Evolutionary conservation across 37 sponge, comb jelly and placozoan species (phyloP).

Genomic region (Aphrocallistes beatrix): DNA sequence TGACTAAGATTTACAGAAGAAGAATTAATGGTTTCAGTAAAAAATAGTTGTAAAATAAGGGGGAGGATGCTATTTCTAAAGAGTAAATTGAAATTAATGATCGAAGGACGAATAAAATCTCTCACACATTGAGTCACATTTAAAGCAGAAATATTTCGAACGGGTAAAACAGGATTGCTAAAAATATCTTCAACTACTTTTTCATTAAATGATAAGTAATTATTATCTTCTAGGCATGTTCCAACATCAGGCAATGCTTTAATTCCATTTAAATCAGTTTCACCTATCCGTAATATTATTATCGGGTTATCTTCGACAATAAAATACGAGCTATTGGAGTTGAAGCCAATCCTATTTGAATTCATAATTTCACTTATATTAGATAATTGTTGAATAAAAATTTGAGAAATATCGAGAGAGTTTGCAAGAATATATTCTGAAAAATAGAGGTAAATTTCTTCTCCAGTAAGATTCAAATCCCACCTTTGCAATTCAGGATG

Average conservation of each 20-base stretch:
- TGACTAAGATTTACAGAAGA: constrained; percentile 44
- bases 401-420: constrained; percentile 38
- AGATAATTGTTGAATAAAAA: constrained; percentile 40
- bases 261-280: constrained; percentile 49
- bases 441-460: constrained; percentile 49
- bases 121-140: constrained; percentile 29
- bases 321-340: constrained; percentile 39
- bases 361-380: constrained; percentile 19
- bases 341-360: constrained; percentile 28
- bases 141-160: background rate
- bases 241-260: constrained; percentile 3
- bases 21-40: constrained; percentile 77
- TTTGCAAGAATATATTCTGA: constrained; percentile 65
- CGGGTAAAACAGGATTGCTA: background rate
- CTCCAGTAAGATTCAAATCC: constrained; percentile 64
- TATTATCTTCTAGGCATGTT: background rate
- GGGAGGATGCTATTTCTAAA: constrained; percentile 23
- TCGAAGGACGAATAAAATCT: constrained; percentile 45
- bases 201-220: background rate
- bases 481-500: background rate
- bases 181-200: background rate
- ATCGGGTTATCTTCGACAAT: constrained; percentile 36
- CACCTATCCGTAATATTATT: background rate
- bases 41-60: constrained; percentile 57
- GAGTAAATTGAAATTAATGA: constrained; percentile 47